Conservation (phyloP, 2,888 invertebrate genomes). For the Heliconius ethilla region DNA sequence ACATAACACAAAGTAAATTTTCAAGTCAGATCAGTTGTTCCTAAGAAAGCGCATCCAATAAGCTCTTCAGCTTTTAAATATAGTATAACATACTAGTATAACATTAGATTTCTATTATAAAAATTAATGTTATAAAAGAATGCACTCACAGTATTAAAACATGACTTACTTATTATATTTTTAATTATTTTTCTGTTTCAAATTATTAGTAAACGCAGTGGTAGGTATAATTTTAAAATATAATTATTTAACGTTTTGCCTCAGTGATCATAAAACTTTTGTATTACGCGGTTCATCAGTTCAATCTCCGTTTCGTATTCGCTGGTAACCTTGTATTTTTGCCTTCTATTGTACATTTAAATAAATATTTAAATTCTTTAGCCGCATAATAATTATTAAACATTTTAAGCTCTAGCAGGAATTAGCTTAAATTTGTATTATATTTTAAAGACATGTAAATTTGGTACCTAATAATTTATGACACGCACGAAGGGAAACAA, state of each 20-base stretch:
- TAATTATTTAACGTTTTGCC: not conserved
- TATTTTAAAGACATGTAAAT: not conserved
- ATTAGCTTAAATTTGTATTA: not conserved
- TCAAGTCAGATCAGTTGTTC: too few species aligned
- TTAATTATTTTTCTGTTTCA: not conserved
- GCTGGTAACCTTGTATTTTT: not conserved
- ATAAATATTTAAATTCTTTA: too few species aligned
- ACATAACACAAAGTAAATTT: too few species aligned
- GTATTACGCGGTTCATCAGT: not conserved
- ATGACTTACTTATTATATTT: not conserved
- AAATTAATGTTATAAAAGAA: too few species aligned
- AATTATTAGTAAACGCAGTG: not conserved
- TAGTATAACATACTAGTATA: too few species aligned
- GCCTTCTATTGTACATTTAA: too few species aligned
- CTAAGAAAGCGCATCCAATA: too few species aligned
- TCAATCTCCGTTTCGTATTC: not conserved
- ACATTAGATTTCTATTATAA: too few species aligned
- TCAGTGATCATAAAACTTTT: not conserved
- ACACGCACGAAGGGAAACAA: slow-evolving; percentile 34
- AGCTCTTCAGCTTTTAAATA: too few species aligned
- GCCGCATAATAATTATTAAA: too few species aligned
- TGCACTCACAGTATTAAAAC: too few species aligned
- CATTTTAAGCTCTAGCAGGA: not conserved
- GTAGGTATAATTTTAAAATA: not conserved
- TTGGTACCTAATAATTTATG: not conserved